Evolutionary conservation across 2,888 invertebrate genomes (phyloP).

Genomic region (Drosophila hawaiiensis): DNA sequence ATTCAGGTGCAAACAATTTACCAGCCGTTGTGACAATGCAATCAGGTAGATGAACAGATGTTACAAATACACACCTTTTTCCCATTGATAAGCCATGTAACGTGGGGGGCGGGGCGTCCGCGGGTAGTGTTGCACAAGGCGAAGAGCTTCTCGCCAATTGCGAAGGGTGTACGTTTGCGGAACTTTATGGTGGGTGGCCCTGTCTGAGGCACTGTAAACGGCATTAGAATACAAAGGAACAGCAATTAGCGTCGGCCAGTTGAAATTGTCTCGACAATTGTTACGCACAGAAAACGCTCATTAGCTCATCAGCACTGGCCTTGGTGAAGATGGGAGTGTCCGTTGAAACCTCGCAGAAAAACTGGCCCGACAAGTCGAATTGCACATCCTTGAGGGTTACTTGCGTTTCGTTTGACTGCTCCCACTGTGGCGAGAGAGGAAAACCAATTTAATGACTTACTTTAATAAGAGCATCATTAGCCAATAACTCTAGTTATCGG

Average conservation of each 20-base stretch:
- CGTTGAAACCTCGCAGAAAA: slow-evolving; percentile 93
- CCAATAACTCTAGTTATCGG: neutral
- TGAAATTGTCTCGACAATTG: slow-evolving; percentile 31
- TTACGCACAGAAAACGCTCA: slow-evolving; percentile 92
- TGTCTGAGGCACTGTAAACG: slow-evolving; percentile 87
- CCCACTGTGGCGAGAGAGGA: slow-evolving; percentile 72
- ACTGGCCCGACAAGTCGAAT: slow-evolving; percentile 91
- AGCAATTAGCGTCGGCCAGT: slow-evolving; percentile 35
- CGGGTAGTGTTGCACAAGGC: slow-evolving; percentile 90
- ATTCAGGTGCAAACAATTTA: slow-evolving; percentile 26
- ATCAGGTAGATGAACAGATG: slow-evolving; percentile 17
- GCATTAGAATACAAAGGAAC: neutral
- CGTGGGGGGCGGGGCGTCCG: slow-evolving; percentile 89
- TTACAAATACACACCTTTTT: slow-evolving; percentile 87
- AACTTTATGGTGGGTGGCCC: slow-evolving; percentile 89
- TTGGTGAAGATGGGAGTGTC: slow-evolving; percentile 93
- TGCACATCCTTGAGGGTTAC: slow-evolving; percentile 89
- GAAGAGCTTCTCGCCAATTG: slow-evolving; percentile 88
- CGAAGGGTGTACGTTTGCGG: slow-evolving; percentile 86
- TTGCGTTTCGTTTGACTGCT: slow-evolving; percentile 83
- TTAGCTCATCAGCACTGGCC: slow-evolving; percentile 90
- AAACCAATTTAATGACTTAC: neutral
- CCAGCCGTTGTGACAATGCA: slow-evolving; percentile 13
- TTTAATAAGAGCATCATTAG: slow-evolving; percentile 1
- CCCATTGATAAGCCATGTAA: slow-evolving; percentile 91